Evolutionary conservation across 2,113 vertebrate species (phyloP), one percentile per base, ranked within the genome.

Genomic region (Natator depressus): DNA sequence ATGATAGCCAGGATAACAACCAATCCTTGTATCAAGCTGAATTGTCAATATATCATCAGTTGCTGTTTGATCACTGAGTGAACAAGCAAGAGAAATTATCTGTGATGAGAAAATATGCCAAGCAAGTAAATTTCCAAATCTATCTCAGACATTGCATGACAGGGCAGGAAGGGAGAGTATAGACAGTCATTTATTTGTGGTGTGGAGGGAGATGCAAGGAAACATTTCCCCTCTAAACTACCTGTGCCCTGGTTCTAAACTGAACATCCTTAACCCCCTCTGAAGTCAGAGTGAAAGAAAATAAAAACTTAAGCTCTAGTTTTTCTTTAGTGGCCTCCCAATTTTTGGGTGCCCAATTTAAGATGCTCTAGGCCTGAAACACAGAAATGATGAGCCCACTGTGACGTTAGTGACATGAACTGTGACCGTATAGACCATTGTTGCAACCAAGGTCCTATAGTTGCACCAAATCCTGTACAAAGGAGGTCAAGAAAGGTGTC

Each of bases 11-110:
- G 94, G 88, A 83, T 78, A 42, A 96, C 50, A 80, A 5, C 20
- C 90, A 95, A 86, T 80, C 89, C 93, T 95, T 94, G 94, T 31
- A 97, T 95, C 96, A 96, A 93, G 84, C 16, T 9, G 86, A 76
- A 91, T 57, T 81, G 53, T 35, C 91, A 91, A 96, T 97, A 88
- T 91, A 96, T 97, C 95, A 97, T 42, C 75, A 31, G 54, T 38
- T 59, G 81, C 42, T 16, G 0, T 89, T 80, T 91, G 84, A 83
- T 53, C 57, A 4, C 88, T 95, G 57, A 65, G 82, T 76, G 54
- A 88, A 95, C 80, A 90, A 90, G 89, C 69, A 27, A 81, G 84
- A 91, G 69, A 91, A 94, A 89, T 94, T 96, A 4, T 82, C 93
- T 93, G 80, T 27, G 89, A 91, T 93, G 93, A 72, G 85, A 69